Percentiles rank a stretch among this genome's conserved stretches.
Conservation (phyloP, 2,888 invertebrate species). For the Anaspis maculata region DNA sequence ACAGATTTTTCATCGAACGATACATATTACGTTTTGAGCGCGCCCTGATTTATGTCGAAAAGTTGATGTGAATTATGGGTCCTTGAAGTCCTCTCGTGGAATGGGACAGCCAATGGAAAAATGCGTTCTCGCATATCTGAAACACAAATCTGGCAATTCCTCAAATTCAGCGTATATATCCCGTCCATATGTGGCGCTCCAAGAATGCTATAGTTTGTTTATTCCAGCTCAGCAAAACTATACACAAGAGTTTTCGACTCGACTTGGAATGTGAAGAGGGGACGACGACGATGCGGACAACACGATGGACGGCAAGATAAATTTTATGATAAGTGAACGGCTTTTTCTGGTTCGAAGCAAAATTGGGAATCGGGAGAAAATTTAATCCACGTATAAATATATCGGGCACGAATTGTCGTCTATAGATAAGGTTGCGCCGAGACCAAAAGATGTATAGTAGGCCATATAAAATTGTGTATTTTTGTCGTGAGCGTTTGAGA, state of each 20-base stretch:
- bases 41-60: conserved; percentile 29
- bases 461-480: no score
- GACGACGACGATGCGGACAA: no score
- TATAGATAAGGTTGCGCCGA: background rate
- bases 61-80: conserved; percentile 34
- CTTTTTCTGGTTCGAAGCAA: conserved; percentile 18
- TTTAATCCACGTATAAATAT: conserved; percentile 9
- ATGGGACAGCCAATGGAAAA: conserved; percentile 25
- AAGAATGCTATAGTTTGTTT: no score
- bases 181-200: no score
- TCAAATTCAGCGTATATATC: no score
- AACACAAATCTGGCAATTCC: conserved; percentile 29
- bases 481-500: no score
- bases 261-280: no score
- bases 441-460: no score
- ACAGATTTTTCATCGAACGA: conserved; percentile 16
- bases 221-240: no score
- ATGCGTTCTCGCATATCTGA: conserved; percentile 25
- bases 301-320: no score
- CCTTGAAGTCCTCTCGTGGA: conserved; percentile 26
- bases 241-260: no score
- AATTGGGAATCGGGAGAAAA: conserved; percentile 11
- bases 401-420: conserved; percentile 3
- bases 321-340: conserved; percentile 27
- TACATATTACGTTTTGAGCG: no score